phyloP scores from a whole-genome alignment of 2,113 vertebrate genomes.

The Ifrita kowaldi region DNA sequence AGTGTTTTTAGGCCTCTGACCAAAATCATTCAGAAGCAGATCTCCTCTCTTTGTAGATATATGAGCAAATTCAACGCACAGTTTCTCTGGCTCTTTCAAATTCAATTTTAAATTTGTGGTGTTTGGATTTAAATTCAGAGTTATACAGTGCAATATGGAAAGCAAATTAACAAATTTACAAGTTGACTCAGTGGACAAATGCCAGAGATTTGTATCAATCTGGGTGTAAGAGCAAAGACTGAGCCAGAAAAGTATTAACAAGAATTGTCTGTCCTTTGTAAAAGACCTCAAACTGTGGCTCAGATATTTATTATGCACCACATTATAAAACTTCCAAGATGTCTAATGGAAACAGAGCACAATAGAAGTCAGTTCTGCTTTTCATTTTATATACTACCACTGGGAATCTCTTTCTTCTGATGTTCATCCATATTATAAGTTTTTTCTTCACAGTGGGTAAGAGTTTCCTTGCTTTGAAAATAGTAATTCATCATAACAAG shows the following conservation, averaged over 20 bases:
- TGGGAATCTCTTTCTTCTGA: constrained; percentile 58
- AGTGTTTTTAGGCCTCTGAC: background rate
- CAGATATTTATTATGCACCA: constrained; percentile 37
- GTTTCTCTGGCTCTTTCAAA: background rate
- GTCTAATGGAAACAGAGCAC: constrained; percentile 50
- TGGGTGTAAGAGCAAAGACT: background rate
- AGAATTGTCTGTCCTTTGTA: background rate
- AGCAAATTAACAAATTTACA: constrained; percentile 49
- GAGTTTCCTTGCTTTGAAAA: constrained; percentile 54
- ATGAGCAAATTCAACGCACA: background rate
- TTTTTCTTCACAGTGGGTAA: constrained; percentile 42
- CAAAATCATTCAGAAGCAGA: background rate
- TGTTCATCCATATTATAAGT: constrained; percentile 52
- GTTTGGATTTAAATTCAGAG: background rate
- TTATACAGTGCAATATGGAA: background rate
- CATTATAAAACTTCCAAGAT: constrained; percentile 48
- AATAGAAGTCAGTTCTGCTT: constrained; percentile 60
- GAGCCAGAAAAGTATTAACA: constrained; percentile 24
- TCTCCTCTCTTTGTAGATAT: background rate
- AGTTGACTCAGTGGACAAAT: background rate
- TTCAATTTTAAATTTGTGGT: background rate
- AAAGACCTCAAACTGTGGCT: constrained; percentile 16
- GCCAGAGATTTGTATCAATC: constrained; percentile 10
- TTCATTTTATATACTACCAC: constrained; percentile 54
- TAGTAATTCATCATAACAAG: background rate